Conservation (phyloP, 2,113 vertebrate genomes). For the Thinocorus orbignyianus region DNA sequence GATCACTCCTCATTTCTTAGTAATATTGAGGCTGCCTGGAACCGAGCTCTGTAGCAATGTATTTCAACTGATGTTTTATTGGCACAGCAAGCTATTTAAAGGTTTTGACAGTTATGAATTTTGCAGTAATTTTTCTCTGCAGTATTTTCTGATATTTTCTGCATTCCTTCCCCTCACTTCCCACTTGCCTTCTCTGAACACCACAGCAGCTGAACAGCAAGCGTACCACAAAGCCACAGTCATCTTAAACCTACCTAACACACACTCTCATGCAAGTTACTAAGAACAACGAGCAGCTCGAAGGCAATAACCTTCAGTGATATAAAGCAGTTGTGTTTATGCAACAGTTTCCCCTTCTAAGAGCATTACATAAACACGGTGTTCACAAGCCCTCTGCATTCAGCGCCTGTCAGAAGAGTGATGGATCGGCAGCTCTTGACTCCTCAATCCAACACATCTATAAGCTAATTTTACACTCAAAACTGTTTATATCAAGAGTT, state of each 20-base stretch:
- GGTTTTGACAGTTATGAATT: slow-evolving; percentile 14
- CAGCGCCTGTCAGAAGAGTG: neutral
- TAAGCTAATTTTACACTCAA: neutral
- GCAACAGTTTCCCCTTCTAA: neutral
- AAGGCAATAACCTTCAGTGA: neutral
- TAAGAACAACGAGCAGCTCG: neutral
- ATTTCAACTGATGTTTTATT: neutral
- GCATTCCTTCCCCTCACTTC: neutral
- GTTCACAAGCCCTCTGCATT: neutral
- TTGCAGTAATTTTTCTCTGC: neutral
- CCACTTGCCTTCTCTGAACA: neutral
- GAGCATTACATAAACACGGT: neutral
- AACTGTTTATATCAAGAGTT: neutral
- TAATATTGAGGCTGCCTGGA: neutral
- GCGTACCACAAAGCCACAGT: neutral
- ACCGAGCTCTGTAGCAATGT: neutral
- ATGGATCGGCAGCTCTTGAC: neutral
- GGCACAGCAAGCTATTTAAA: slow-evolving; percentile 29
- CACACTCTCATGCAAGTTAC: neutral
- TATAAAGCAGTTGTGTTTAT: neutral
- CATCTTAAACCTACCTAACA: neutral
- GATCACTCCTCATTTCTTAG: neutral
- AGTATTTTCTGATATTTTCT: slow-evolving; percentile 10
- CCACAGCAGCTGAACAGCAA: neutral
- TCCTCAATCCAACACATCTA: neutral